Evolutionary conservation across 2,888 invertebrate species (phyloP).

Genomic region (Cephus sareptanus): DNA sequence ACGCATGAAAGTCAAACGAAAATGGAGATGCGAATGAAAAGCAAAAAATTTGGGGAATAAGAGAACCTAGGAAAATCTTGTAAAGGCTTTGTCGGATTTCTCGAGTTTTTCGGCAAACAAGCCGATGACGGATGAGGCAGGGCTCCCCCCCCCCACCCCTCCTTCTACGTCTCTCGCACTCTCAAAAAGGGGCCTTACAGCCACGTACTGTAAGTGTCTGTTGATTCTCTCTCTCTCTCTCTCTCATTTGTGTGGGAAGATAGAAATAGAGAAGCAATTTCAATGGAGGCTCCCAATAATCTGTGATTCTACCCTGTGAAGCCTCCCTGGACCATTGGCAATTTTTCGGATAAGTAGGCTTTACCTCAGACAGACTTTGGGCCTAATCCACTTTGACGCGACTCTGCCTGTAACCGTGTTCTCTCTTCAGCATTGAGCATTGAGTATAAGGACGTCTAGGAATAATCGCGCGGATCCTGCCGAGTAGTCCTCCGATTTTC

Average conservation of each 20-base stretch:
- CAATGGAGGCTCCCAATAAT: slow-evolving; percentile 42
- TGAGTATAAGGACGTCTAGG: too few species aligned
- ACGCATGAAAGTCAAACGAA: too few species aligned
- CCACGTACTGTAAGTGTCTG: slow-evolving; percentile 39
- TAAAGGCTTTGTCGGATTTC: slow-evolving; percentile 6
- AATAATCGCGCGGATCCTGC: too few species aligned
- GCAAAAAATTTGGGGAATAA: neutral
- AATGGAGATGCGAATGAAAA: too few species aligned
- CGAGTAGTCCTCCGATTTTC: too few species aligned
- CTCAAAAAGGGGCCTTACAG: slow-evolving; percentile 13
- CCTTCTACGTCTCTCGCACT: slow-evolving; percentile 3
- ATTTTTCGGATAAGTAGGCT: slow-evolving; percentile 50
- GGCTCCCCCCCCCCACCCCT: neutral
- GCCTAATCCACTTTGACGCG: slow-evolving; percentile 52
- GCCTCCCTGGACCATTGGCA: slow-evolving; percentile 34
- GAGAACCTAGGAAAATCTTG: neutral
- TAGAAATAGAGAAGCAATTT: neutral
- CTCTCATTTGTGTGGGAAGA: too few species aligned
- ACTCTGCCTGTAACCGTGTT: slow-evolving; percentile 25
- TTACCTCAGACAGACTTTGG: slow-evolving; percentile 33
- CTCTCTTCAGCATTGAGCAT: too few species aligned
- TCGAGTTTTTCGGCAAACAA: slow-evolving; percentile 37
- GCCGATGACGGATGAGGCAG: slow-evolving; percentile 32
- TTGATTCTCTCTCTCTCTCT: slow-evolving; percentile 28
- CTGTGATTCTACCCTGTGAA: slow-evolving; percentile 50